Base-by-base conservation (phyloP, 2,888 invertebrate species). In the Oxycera nigricornis region DNA sequence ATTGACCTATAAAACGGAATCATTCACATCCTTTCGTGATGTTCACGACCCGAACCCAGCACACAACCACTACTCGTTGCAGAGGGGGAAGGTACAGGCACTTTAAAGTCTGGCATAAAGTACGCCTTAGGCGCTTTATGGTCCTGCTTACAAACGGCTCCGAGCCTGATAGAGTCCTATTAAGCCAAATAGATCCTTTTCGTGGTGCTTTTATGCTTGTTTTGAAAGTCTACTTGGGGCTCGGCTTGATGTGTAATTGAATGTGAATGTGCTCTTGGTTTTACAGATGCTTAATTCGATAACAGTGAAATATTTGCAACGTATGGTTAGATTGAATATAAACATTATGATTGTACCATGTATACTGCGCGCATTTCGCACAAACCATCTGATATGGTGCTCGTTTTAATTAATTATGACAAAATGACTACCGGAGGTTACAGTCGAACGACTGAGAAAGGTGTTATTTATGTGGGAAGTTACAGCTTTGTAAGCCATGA, bases 231-330 rank as follows among this genome's bases (percentile, higher is more conserved):
- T 55, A 22, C 14, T 4, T 55, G 52, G 30, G 9, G n/a, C 17
- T 14, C 2, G 59, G 28, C 30, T 59, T 59, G 59, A 59, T 59
- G 59, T 59, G 59, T 59, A 59, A 59, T 59, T 59, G 59, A 59
- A 59, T 59, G 59, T 59, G 59, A 59, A 59, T 59, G 59, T 26
- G 59, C 9, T 59, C 30, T 59, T 59, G 59, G 59, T 59, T 59
- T 59, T 59, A 59, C 59, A 59, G 59, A 59, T 59, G 59, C 30
- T 59, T 59, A 59, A 30, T 59, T 59, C 22, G 59, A 59, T 59
- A 59, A 59, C 59, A 17, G 30, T 9, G 20, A 24, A 59, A 22
- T 59, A 59, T 28, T 14, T 28, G 30, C n/a, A 30, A 59, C n/a
- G 22, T 28, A 14, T 14, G 4, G 59, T 4, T 59, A 17, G 28